Percentiles rank a stretch among this genome's conserved stretches.
phyloP scores from a whole-genome alignment of 2,113 vertebrate species.

The Jaculus jaculus region DNA sequence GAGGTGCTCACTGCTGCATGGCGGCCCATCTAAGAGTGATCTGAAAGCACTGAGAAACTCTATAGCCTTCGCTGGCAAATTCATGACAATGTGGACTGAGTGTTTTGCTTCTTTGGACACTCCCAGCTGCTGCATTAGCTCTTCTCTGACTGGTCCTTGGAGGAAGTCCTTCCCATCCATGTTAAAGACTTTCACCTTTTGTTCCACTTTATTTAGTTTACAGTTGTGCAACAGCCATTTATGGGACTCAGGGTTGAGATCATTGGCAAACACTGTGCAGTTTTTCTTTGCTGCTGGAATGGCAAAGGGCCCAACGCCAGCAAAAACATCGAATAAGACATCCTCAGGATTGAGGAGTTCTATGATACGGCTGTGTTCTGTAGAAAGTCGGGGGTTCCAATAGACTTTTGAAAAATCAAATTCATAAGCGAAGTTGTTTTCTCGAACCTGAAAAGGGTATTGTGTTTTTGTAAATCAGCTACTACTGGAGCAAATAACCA shows the following conservation, averaged over 20 bases:
- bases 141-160: conserved; percentile 88
- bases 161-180: conserved; percentile 95
- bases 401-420: conserved; percentile 98
- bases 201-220: conserved; percentile 93
- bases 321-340: conserved; percentile 93
- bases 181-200: conserved; percentile 89
- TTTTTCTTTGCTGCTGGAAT: conserved; percentile 91
- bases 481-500: conserved; percentile 40
- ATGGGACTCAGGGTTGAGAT: conserved; percentile 96
- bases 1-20: conserved; percentile 75
- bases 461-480: conserved; percentile 38
- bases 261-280: conserved; percentile 92
- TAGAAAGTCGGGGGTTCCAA: conserved; percentile 97
- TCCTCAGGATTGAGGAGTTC: conserved; percentile 88
- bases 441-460: conserved; percentile 90
- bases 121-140: conserved; percentile 85
- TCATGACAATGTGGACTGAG: conserved; percentile 93
- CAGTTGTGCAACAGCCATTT: conserved; percentile 95
- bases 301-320: conserved; percentile 95
- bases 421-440: conserved; percentile 92
- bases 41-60: conserved; percentile 93
- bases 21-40: conserved; percentile 85
- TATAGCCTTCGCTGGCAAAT: conserved; percentile 93
- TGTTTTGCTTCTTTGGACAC: conserved; percentile 68
- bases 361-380: conserved; percentile 92